phyloP scores from a whole-genome alignment of 2,797 vertebrate genomes.

The Rhyacichthys aspro region DNA sequence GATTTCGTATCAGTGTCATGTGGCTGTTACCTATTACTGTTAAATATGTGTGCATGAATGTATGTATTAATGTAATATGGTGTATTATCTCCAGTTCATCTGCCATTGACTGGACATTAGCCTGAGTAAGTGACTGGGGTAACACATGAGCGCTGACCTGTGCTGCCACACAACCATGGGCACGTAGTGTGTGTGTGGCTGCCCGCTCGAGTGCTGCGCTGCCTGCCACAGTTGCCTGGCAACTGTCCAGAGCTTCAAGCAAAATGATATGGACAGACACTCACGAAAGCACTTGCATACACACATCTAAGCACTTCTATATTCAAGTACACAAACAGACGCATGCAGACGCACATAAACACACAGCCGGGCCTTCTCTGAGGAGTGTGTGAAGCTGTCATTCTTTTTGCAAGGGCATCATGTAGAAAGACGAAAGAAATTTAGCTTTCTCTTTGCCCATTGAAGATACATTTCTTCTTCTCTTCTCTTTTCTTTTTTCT shows the following conservation, averaged over 20 bases:
- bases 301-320: constrained; percentile 50
- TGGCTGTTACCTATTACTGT: background rate
- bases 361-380: background rate
- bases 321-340: constrained; percentile 51
- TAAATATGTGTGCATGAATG: background rate
- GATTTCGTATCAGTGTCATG: constrained; percentile 5
- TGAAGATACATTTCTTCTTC: constrained; percentile 49
- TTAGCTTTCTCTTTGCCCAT: constrained; percentile 38
- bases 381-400: constrained; percentile 1
- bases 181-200: constrained; percentile 60
- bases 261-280: constrained; percentile 73
- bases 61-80: constrained; percentile 33
- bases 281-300: constrained; percentile 59
- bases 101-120: constrained; percentile 48
- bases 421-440: constrained; percentile 36
- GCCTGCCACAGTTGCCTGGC: constrained; percentile 82
- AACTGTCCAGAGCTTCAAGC: constrained; percentile 79
- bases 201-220: constrained; percentile 63
- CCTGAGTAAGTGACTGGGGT: constrained; percentile 40
- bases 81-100: constrained; percentile 45
- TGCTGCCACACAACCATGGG: constrained; percentile 53
- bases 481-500: no score
- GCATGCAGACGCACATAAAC: constrained; percentile 32
- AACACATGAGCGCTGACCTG: constrained; percentile 59
- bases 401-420: constrained; percentile 38